phyloP scores from a whole-genome alignment of 2,113 vertebrate species.

The Lophotis ruficrista region DNA sequence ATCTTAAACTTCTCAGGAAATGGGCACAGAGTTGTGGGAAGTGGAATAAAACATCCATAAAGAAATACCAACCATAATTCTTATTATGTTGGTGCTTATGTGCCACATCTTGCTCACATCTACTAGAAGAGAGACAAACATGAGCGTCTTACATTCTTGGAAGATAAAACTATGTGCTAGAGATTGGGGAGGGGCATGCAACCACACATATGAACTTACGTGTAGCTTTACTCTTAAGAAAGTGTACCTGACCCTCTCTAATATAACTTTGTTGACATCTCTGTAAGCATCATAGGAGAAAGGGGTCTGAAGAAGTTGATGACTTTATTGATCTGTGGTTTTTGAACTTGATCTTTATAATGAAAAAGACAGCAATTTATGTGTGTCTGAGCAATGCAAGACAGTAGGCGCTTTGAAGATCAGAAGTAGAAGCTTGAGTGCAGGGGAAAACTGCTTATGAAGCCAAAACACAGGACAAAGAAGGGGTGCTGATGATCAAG shows the following conservation, averaged over 20 bases:
- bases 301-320: not conserved
- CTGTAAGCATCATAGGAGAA: not conserved
- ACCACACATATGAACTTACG: fast-evolving
- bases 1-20: not conserved
- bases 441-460: not conserved
- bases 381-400: not conserved
- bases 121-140: not conserved
- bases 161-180: not conserved
- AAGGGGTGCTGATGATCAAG: not conserved
- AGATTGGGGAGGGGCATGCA: not conserved
- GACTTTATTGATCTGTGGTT: not conserved
- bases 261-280: not conserved
- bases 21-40: not conserved
- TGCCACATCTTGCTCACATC: not conserved
- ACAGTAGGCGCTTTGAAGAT: not conserved
- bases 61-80: not conserved
- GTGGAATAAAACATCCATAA: not conserved
- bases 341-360: not conserved
- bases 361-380: not conserved
- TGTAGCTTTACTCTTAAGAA: not conserved
- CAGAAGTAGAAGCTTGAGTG: not conserved
- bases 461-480: not conserved
- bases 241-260: not conserved
- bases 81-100: fast-evolving
- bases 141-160: not conserved